A percentile compares a stretch with the other conserved stretches of the same genome.
These are phyloP conservation scores for Parasteatoda tepidariorum DNA, from an alignment of 1,140 invertebrate genomes.

Conservation along the genomic window DNA sequence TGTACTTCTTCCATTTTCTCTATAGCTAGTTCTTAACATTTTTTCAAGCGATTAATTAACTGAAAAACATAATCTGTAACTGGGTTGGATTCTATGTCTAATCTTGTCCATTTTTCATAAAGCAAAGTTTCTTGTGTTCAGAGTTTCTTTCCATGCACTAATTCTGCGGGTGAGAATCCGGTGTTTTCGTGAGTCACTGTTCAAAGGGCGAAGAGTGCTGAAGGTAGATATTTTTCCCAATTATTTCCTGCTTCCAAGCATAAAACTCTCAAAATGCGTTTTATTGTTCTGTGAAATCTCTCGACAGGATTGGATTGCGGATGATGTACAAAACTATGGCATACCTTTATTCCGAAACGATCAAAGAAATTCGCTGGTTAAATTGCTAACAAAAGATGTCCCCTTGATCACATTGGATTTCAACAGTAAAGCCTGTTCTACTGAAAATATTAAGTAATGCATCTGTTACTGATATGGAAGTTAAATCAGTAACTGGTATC, in stretches of 20 bases:
- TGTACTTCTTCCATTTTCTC: background rate
- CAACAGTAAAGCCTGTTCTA: background rate
- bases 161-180: background rate
- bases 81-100: background rate
- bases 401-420: slow-evolving; percentile 9
- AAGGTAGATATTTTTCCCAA: background rate
- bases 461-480: background rate
- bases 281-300: slow-evolving; percentile 11
- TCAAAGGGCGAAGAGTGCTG: background rate
- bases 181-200: slow-evolving; percentile 20
- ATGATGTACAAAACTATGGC: slow-evolving; percentile 3
- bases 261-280: slow-evolving; percentile 14
- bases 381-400: background rate
- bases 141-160: slow-evolving; percentile 19
- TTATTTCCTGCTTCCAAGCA: background rate
- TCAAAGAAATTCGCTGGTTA: slow-evolving; percentile 14
- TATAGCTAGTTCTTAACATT: background rate
- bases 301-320: slow-evolving; percentile 5
- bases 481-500: background rate
- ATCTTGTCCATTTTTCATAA: background rate
- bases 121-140: background rate
- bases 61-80: slow-evolving; percentile 23
- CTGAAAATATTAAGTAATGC: slow-evolving; percentile 11
- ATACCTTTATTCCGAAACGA: slow-evolving; percentile 14
- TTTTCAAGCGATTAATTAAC: slow-evolving; percentile 18